Evolutionary conservation across 2,888 invertebrate genomes (phyloP).

Genomic region (Lithosia quadra): DNA sequence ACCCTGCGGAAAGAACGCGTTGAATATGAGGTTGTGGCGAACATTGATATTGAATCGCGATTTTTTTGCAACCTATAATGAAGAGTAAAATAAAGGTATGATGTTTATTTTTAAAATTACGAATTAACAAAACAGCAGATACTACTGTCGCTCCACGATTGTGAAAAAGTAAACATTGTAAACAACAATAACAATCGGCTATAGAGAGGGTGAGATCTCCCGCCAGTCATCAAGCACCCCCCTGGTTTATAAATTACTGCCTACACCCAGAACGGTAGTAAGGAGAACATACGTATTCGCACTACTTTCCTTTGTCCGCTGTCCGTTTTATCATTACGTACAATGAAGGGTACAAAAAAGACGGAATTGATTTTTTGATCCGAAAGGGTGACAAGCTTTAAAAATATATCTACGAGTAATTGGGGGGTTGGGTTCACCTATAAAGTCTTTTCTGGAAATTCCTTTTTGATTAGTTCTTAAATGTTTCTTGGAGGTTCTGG

Average conservation of each 20-base stretch:
- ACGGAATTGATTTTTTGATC: constrained; percentile 5
- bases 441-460: not conserved
- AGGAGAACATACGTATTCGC: constrained; percentile 26
- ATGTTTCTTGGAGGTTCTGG: too few relatives aligned
- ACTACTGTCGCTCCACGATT: not conserved
- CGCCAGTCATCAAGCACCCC: constrained; percentile 10
- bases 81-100: too few relatives aligned
- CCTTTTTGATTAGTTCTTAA: not conserved
- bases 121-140: not conserved
- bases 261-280: constrained; percentile 53
- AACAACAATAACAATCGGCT: not conserved
- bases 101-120: too few relatives aligned
- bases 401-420: not conserved
- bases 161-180: not conserved
- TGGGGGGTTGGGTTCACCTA: not conserved
- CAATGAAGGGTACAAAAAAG: constrained; percentile 28
- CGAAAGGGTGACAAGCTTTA: not conserved
- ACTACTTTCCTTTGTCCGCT: constrained; percentile 32
- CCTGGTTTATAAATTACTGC: constrained; percentile 3
- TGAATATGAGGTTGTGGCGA: too few relatives aligned
- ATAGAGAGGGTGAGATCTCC: not conserved
- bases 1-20: too few relatives aligned
- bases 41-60: too few relatives aligned
- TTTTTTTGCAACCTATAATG: too few relatives aligned
- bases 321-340: constrained; percentile 36